A percentile compares a stretch with the other conserved stretches of the same genome.
Conservation (phyloP, 2,888 invertebrate genomes). For the Pimpla rufipes region DNA sequence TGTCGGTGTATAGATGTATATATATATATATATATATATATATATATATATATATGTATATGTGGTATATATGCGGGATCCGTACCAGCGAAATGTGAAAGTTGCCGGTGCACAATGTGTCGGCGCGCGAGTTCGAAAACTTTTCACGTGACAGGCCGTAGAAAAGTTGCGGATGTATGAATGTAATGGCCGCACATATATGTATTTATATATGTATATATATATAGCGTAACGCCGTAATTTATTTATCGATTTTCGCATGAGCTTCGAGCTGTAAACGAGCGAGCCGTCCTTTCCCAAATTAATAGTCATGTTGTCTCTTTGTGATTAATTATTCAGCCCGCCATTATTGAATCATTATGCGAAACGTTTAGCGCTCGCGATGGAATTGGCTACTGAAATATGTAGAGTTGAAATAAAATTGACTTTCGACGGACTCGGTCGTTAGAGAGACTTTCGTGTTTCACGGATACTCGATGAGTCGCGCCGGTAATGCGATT, state of each 20-base stretch:
- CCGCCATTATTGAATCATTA: background rate
- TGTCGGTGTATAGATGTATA: background rate
- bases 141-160: background rate
- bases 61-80: background rate
- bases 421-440: background rate
- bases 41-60: background rate
- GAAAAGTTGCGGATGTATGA: constrained; percentile 1
- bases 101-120: constrained; percentile 19
- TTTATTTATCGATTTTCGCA: background rate
- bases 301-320: background rate
- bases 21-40: background rate
- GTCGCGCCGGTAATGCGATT: too few relatives aligned
- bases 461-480: background rate
- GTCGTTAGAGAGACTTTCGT: background rate
- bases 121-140: background rate
- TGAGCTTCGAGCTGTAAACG: background rate
- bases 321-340: background rate
- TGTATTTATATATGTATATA: too few relatives aligned
- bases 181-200: background rate
- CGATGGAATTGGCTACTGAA: background rate
- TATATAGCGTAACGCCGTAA: background rate
- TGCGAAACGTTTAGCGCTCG: background rate
- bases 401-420: background rate
- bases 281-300: background rate
- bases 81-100: background rate